These are phyloP conservation scores for Sander lucioperca DNA, from an alignment of 2,113 vertebrate genomes.

Conservation along the genomic window DNA sequence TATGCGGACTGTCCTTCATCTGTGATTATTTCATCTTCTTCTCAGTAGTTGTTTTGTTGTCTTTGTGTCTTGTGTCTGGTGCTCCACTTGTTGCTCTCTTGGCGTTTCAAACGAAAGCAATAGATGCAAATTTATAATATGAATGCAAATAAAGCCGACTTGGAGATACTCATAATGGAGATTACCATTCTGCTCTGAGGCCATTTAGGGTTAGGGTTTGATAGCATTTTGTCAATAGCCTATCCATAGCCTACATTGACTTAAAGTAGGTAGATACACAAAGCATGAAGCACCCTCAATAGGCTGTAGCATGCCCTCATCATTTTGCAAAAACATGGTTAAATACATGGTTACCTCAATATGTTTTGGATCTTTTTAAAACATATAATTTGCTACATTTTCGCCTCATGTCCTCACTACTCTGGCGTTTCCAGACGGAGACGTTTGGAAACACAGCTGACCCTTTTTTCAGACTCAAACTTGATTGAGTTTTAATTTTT, in stretches of 20 bases:
- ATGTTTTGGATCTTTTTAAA: too few relatives aligned
- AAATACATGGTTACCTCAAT: neutral
- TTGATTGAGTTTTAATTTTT: too few relatives aligned
- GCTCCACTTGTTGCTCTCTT: slow-evolving; percentile 14
- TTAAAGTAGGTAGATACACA: neutral
- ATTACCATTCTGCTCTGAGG: neutral
- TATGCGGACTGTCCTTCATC: slow-evolving; percentile 33
- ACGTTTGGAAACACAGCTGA: too few relatives aligned
- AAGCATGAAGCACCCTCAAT: neutral
- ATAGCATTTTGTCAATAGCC: neutral
- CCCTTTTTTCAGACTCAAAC: too few relatives aligned
- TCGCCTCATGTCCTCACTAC: too few relatives aligned
- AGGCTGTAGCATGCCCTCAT: neutral
- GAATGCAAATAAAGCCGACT: neutral
- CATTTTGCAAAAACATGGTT: neutral
- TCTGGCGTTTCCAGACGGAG: too few relatives aligned
- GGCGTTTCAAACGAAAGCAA: neutral
- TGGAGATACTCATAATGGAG: neutral
- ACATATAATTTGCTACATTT: too few relatives aligned
- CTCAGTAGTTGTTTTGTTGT: neutral
- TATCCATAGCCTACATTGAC: neutral
- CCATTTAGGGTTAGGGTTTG: slow-evolving; percentile 1
- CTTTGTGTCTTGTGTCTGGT: slow-evolving; percentile 2
- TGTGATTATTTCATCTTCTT: slow-evolving; percentile 11
- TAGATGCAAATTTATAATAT: neutral